These are phyloP conservation scores for Phyllostomus hastatus DNA, from an alignment of 2,113 vertebrate species.

Conservation along the genomic window DNA sequence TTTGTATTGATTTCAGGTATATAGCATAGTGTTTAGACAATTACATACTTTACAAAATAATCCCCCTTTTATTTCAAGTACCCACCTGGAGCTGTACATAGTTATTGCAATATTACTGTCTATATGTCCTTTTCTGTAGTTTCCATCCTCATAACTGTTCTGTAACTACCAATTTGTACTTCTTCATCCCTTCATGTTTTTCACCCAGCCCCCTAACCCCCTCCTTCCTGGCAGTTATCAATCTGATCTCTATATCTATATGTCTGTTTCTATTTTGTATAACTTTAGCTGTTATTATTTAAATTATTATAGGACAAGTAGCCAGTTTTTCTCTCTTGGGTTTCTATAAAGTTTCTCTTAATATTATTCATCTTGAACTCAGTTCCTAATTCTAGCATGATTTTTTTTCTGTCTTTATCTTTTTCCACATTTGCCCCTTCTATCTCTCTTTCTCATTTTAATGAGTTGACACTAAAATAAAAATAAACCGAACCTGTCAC, in stretches of 20 bases:
- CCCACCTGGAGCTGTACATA: not conserved
- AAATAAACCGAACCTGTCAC: not conserved
- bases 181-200: not conserved
- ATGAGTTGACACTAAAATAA: not conserved
- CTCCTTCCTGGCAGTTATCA: not conserved
- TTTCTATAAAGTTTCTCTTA: not conserved
- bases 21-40: not conserved
- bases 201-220: not conserved
- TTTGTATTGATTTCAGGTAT: not conserved
- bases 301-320: not conserved
- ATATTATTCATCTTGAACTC: not conserved
- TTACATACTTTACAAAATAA: not conserved
- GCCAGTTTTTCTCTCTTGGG: not conserved
- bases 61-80: not conserved
- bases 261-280: not conserved
- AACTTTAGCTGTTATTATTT: not conserved
- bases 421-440: not conserved
- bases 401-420: not conserved
- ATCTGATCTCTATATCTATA: not conserved
- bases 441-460: not conserved
- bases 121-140: not conserved
- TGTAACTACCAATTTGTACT: not conserved
- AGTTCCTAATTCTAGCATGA: not conserved
- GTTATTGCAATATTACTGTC: not conserved
- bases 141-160: not conserved